Conservation (phyloP, 2,888 invertebrate genomes). For the Formica aserva region DNA sequence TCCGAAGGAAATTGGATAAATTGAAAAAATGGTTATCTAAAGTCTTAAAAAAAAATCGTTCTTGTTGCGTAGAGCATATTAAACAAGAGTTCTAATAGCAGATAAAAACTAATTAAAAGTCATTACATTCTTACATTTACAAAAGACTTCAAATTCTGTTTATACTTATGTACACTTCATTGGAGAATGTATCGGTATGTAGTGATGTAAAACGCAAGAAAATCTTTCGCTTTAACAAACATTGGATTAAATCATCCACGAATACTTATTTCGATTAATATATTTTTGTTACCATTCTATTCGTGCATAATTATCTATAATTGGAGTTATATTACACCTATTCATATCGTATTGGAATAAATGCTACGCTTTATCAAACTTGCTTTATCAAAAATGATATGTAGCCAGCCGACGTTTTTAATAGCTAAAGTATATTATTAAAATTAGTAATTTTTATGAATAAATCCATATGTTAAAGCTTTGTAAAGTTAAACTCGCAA, state of each 20-base stretch:
- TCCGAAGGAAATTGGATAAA: background rate
- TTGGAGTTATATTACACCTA: background rate
- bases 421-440: background rate
- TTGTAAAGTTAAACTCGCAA: no score
- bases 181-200: background rate
- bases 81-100: background rate
- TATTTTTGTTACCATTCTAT: background rate
- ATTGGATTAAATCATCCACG: background rate
- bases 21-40: background rate
- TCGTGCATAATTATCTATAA: background rate
- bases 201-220: background rate
- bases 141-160: no score
- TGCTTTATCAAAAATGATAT: background rate
- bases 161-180: background rate
- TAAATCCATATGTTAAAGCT: no score
- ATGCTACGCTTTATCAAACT: background rate
- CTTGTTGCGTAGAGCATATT: background rate
- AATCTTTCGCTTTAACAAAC: background rate
- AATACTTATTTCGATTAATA: conserved; percentile 4
- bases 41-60: background rate
- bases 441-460: no score
- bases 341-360: background rate
- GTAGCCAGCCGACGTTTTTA: no score
- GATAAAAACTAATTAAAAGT: background rate
- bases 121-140: background rate